phyloP scores from a whole-genome alignment of 2,888 invertebrate genomes.

The Caenorhabditis sp. region DNA sequence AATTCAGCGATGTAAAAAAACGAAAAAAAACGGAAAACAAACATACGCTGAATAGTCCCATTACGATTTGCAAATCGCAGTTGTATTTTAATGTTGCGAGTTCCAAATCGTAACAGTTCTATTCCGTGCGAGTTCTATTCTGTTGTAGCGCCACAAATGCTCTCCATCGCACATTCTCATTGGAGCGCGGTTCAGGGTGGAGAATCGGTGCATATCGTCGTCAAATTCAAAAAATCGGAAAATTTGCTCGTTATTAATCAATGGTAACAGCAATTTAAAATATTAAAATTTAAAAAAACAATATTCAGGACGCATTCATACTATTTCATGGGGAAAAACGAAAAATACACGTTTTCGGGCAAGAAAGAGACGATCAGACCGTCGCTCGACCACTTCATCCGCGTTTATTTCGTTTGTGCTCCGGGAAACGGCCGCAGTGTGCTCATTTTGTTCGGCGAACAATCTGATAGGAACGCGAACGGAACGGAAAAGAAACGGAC shows the following conservation, averaged over 20 bases:
- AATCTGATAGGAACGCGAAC: slow-evolving; percentile 6
- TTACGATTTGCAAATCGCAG: no score
- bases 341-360: not conserved
- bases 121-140: not conserved
- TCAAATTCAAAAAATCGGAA: not conserved
- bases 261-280: not conserved
- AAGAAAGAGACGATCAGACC: not conserved
- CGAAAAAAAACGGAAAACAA: no score
- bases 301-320: slow-evolving; percentile 5
- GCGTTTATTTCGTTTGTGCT: slow-evolving; percentile 41
- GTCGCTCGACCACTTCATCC: slow-evolving; percentile 12
- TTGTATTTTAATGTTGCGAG: no score
- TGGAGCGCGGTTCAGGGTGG: slow-evolving; percentile 10
- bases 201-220: slow-evolving; percentile 18
- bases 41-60: no score
- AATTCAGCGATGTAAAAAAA: no score
- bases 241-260: slow-evolving; percentile 24
- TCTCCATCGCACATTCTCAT: not conserved
- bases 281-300: not conserved
- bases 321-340: slow-evolving; percentile 16
- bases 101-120: not conserved
- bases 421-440: slow-evolving; percentile 36
- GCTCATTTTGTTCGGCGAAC: slow-evolving; percentile 25
- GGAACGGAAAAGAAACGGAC: not conserved
- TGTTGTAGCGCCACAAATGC: no score